Evolutionary conservation across 2,797 vertebrate genomes (phyloP), one percentile per base, ranked within the genome.

Genomic region (Myotis myotis): DNA sequence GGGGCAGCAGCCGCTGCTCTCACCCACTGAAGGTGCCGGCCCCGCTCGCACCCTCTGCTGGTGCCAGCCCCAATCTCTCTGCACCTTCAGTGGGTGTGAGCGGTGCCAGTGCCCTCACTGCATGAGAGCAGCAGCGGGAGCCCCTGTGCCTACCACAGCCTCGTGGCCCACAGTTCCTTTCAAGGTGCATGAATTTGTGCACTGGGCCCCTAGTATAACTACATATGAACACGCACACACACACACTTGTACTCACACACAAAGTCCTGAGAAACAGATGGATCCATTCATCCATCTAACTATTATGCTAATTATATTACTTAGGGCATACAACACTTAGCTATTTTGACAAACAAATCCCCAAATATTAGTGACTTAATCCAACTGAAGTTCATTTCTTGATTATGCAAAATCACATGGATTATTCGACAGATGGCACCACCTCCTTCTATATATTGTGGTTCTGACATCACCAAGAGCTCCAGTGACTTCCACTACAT

Each of bases 1-100:
- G 2, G 60, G 25, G 28, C 5, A 62, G 13, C 12, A 62, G 60
- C 30, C 13, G 0, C 12, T 5, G 0, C 28, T 62, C 2, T 0
- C 60, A 62, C 13, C 60, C 60, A 62, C 28, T 30, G 25, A 60
- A 4, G 4, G 23, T 60, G 25, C 11, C 0, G 0, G 25, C 6
- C 25, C 57, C 12, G 13, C 57, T 62, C 6, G 57, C 57, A 62
- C 57, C 57, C 28, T 6, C 22, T 55, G 20, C 53, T 55, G 53
- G 53, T 20, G 2, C 20, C 0, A 1, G 22, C 3, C 55, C 22
- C 55, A 57, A 57, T 23, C 9, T 22, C 22, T 57, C 8, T 1
- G 8, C 5, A 16, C 49, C 57, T 60, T 60, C 57, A 60, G 12
- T 11, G 5, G 5, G 10, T 60, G 57, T 60, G 57, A 60, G 25